phyloP scores from a whole-genome alignment of 53 echinoderm and acorn worm genomes.

The Echinometra lucunter region DNA sequence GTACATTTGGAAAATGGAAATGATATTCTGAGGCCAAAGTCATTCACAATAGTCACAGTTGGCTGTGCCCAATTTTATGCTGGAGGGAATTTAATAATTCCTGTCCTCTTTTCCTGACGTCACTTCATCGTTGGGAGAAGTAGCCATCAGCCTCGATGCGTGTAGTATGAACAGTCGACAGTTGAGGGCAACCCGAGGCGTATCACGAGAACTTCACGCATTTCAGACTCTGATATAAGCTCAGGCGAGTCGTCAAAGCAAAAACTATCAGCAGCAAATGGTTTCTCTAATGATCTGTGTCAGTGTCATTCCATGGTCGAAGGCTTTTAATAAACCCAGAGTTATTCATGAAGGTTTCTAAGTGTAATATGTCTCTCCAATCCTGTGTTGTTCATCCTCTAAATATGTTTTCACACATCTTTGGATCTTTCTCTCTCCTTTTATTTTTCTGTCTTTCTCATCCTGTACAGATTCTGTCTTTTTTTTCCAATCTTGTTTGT shows the following conservation, averaged over 20 bases:
- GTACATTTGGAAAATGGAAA: constrained; percentile 22
- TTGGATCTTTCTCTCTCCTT: not conserved
- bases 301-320: constrained; percentile 60
- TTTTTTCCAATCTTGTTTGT: not conserved
- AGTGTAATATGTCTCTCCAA: constrained; percentile 4
- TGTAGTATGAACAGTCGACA: constrained; percentile 32
- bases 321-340: constrained; percentile 57
- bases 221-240: not conserved
- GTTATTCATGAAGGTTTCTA: not conserved
- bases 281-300: constrained; percentile 64
- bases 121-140: constrained; percentile 14
- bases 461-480: not conserved
- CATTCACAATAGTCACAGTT: constrained; percentile 48
- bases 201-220: constrained; percentile 34
- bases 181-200: constrained; percentile 20
- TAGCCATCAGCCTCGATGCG: constrained; percentile 42
- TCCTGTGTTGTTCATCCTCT: not conserved
- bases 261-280: constrained; percentile 59
- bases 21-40: constrained; percentile 10
- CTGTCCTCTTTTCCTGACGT: constrained; percentile 54
- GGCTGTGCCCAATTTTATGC: constrained; percentile 58
- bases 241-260: constrained; percentile 38
- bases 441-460: not conserved
- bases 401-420: constrained; percentile 13
- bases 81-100: constrained; percentile 49